phyloP scores from a whole-genome alignment of 2,113 vertebrate genomes.

The Cyprinodon variegatus region DNA sequence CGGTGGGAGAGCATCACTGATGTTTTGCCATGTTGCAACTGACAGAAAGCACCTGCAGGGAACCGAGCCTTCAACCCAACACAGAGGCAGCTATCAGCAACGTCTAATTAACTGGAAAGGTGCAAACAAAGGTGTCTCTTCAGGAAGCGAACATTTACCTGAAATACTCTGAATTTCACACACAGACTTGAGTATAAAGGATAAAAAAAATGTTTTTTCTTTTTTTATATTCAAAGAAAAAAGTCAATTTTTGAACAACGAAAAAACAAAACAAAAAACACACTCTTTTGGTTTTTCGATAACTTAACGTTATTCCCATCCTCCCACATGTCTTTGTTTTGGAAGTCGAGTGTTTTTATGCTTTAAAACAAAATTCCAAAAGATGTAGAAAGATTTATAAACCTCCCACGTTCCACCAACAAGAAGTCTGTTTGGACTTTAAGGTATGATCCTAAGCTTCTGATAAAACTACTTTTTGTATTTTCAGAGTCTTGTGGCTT shows the following conservation, averaged over 20 bases:
- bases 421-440: slow-evolving; percentile 13
- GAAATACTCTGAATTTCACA: slow-evolving; percentile 7
- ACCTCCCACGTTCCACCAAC: slow-evolving; percentile 59
- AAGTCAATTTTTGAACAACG: background rate
- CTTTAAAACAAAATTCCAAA: slow-evolving; percentile 27
- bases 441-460: slow-evolving; percentile 4
- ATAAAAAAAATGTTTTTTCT: slow-evolving; percentile 13
- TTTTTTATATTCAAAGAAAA: background rate
- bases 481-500: background rate
- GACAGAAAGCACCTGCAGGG: slow-evolving; percentile 67
- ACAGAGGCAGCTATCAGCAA: slow-evolving; percentile 31
- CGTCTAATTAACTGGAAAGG: slow-evolving; percentile 51
- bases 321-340: slow-evolving; percentile 56
- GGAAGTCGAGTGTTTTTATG: slow-evolving; percentile 24
- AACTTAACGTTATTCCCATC: slow-evolving; percentile 46
- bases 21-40: slow-evolving; percentile 68
- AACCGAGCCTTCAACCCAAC: slow-evolving; percentile 26
- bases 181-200: background rate
- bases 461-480: background rate
- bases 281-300: slow-evolving; percentile 46
- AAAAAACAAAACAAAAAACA: slow-evolving; percentile 34
- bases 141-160: slow-evolving; percentile 24
- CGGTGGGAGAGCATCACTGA: slow-evolving; percentile 65
- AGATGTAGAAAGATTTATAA: slow-evolving; percentile 41
- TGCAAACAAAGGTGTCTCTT: slow-evolving; percentile 35